Base-by-base conservation (phyloP, 2,888 invertebrate species). In the Clivina fossor region DNA sequence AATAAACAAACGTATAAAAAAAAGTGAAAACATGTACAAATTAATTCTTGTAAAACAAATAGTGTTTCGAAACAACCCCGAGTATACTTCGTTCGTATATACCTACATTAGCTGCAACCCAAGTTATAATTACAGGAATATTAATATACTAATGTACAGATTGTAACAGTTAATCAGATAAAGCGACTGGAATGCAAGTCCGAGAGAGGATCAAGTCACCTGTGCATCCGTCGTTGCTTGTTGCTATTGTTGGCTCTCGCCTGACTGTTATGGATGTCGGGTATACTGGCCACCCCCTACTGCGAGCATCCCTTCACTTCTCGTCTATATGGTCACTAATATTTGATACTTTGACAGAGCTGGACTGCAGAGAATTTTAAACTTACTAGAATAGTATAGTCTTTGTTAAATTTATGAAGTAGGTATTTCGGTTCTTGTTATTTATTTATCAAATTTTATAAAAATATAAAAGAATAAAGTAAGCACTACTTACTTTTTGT, bases 201-300 rank as follows among this genome's bases (percentile, higher is more conserved):
- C n/a, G n/a, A n/a, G n/a, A 33, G 38, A 30, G 49, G 38, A 49
- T 49, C 49, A 49, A 49, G 28, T 49, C 49, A 49, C 49, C 49
- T 49, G 49, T 38, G 38, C 49, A 49, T 49, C 49, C 33, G 33
- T 33, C 33, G 8, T 33, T 33, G 4, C n/a, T 8, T 33, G 26
- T 26, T 8, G n/a, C 47, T 47, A 47, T 47, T 47, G 47, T 47
- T n/a, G 47, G 32, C 47, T 38, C 19, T 19, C 33, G 47, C 20
- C 32, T 22, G 33, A 13, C n/a, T n/a, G n/a, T n/a, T n/a, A n/a
- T n/a, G n/a, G n/a, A n/a, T n/a, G n/a, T n/a, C n/a, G n/a, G n/a
- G n/a, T n/a, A n/a, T n/a, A n/a, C n/a, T n/a, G 15, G 33, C 47
- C 47, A 47, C 47, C 47, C 47, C 33, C 33, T 20, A 33, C 13